Evolutionary conservation across 53 echinoderm and acorn worm species (phyloP).

Genomic region (Echinarachnius parma): DNA sequence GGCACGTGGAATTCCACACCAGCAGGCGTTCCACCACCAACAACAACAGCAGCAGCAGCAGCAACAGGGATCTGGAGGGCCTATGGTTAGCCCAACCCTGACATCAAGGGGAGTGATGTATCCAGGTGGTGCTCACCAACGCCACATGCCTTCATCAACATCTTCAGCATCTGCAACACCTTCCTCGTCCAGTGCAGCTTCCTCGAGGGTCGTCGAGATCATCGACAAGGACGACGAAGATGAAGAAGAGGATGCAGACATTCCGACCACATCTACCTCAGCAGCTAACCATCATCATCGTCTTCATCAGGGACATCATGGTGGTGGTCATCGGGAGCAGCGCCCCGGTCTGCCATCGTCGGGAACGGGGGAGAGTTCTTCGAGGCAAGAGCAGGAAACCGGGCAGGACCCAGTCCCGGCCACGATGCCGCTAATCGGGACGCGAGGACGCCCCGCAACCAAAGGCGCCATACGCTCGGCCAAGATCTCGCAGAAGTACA

Average conservation of each 20-base stretch:
- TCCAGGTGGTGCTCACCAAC: constrained; percentile 4
- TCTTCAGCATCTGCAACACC: constrained; percentile 5
- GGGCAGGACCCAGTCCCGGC: not conserved
- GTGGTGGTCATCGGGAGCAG: too few species aligned
- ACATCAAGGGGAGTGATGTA: constrained; percentile 7
- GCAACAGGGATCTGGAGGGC: not conserved
- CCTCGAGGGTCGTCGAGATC: constrained; percentile 5
- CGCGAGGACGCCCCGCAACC: constrained; percentile 35
- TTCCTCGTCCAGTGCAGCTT: constrained; percentile 1
- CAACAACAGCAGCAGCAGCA: not conserved
- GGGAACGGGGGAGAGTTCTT: too few species aligned
- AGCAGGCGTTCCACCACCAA: constrained; percentile 18
- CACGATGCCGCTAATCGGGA: constrained; percentile 26
- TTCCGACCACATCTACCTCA: constrained; percentile 30
- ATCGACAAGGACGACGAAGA: constrained; percentile 13
- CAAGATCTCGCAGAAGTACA: constrained; percentile 61
- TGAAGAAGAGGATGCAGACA: too few species aligned
- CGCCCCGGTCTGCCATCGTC: too few species aligned
- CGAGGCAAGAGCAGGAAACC: too few species aligned
- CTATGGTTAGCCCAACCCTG: not conserved
- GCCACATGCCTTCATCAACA: not conserved
- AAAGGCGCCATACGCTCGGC: constrained; percentile 41
- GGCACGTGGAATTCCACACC: constrained; percentile 33
- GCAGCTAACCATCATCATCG: constrained; percentile 1
- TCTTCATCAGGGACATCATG: not conserved